Conservation (phyloP, 1,140 invertebrate genomes). For the Eulimnadia texana region DNA sequence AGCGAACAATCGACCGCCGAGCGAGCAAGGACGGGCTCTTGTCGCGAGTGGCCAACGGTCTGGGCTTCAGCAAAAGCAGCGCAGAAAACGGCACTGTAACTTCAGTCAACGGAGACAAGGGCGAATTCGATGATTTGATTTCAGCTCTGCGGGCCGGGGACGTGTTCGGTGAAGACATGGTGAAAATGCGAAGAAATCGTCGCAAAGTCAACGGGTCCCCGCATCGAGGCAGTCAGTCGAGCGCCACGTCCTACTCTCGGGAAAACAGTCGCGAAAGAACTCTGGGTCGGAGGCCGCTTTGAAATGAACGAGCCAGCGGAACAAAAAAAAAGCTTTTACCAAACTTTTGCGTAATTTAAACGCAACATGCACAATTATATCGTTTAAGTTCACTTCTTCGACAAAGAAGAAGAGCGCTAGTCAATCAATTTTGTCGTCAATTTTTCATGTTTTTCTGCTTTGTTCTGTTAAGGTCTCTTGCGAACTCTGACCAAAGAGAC, state of each 20-base stretch:
- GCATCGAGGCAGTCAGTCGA: constrained; percentile 6
- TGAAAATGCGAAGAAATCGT: constrained; percentile 65
- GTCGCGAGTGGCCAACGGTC: constrained; percentile 27
- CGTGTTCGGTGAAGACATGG: constrained; percentile 92
- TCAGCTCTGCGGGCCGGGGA: constrained; percentile 89
- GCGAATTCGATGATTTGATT: constrained; percentile 94
- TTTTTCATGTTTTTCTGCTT: no score
- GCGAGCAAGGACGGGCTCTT: constrained; percentile 54
- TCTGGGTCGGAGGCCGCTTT: neutral
- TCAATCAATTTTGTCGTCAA: no score
- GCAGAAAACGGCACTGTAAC: constrained; percentile 31
- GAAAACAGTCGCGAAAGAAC: constrained; percentile 14
- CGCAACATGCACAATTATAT: no score
- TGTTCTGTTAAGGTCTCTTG: no score
- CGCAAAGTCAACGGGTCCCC: constrained; percentile 9
- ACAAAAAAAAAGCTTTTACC: no score
- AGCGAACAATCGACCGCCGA: constrained; percentile 72
- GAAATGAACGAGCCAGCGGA: no score
- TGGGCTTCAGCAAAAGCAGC: neutral
- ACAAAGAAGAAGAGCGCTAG: no score
- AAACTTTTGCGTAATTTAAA: no score
- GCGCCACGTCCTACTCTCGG: constrained; percentile 2
- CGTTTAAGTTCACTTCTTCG: no score
- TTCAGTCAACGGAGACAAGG: constrained; percentile 39
- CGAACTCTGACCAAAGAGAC: no score